Evolutionary conservation across 1,140 invertebrate genomes (phyloP).

Genomic region (Papilio glaucus): DNA sequence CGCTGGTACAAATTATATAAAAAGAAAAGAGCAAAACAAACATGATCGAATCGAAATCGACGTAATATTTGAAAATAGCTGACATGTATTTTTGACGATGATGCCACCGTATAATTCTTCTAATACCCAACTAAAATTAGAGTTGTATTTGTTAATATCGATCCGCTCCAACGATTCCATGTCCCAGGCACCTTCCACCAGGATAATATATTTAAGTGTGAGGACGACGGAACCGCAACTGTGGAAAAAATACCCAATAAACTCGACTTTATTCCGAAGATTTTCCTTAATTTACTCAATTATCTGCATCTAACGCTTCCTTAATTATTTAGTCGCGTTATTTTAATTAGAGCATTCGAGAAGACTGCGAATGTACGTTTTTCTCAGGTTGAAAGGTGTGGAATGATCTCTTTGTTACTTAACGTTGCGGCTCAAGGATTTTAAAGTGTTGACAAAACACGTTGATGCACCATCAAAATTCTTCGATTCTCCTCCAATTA

Average conservation of each 20-base stretch:
- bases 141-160: background rate
- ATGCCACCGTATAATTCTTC: background rate
- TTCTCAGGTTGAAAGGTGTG: conserved; percentile 4
- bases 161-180: conserved; percentile 5
- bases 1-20: too few species aligned
- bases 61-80: too few species aligned
- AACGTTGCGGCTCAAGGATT: background rate
- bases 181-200: conserved; percentile 2
- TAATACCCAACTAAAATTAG: background rate
- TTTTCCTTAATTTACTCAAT: conserved; percentile 34
- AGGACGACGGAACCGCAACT: background rate
- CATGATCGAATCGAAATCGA: too few species aligned
- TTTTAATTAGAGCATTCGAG: conserved; percentile 22
- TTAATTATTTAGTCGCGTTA: conserved; percentile 17
- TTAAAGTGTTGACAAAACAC: conserved; percentile 24
- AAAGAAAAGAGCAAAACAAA: too few species aligned
- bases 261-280: conserved; percentile 19
- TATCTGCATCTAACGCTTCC: conserved; percentile 25
- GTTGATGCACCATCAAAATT: conserved; percentile 4
- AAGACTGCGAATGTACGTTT: background rate
- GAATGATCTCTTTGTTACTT: conserved; percentile 13
- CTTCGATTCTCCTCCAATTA: conserved; percentile 2
- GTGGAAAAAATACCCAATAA: conserved; percentile 21
- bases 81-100: too few species aligned
- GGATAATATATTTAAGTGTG: conserved; percentile 29